Base-by-base conservation (phyloP, 2,888 invertebrate genomes). In the Agrilus biguttatus region DNA sequence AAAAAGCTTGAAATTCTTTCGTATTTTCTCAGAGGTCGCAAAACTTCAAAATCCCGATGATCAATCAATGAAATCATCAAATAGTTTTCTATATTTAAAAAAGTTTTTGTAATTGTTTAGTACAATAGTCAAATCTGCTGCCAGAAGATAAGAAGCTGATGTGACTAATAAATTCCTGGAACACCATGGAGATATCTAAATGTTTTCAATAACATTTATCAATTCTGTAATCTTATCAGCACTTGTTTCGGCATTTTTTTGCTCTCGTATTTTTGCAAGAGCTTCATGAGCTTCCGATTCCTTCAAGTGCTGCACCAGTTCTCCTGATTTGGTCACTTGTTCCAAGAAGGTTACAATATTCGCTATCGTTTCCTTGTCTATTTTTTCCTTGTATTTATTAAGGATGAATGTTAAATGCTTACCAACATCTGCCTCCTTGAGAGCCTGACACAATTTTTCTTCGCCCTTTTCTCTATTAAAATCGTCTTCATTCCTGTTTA, bases 381-480 rank as follows among this genome's bases (percentile, higher is more conserved):
- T 57, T 51, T 62, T 63, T 33, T 63, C 62, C 36, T 57, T 54
- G 43, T 62, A 63, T 48, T 60, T 62, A 38, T 50, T 57, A 37
- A 63, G 45, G 21, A 61, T 53, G 47, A 62, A 62, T 41, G 48
- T 47, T n/a, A 63, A 42, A 51, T 60, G 54, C 53, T 63, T 62
- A 13, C 61, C 62, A 36, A 64, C 53, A 45, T 60, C 56, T 1
- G 62, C 56, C 17, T 57, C 50, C 33, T 61, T 46, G 23, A 51
- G 43, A n/a, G 44, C n/a, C 36, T 40, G 23, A 23, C 38, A 42
- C 21, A 46, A 34, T 17, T 38, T 17, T 38, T 39, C 13, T 19
- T 17, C 21, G 14, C 36, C 34, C 36, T 40, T 19, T 32, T 17
- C 13, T 5, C 38, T 36, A 33, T 40, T 37, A 39, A 43, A 38